phyloP scores from a whole-genome alignment of 2,797 vertebrate genomes.

The Eupleurogrammus muticus region DNA sequence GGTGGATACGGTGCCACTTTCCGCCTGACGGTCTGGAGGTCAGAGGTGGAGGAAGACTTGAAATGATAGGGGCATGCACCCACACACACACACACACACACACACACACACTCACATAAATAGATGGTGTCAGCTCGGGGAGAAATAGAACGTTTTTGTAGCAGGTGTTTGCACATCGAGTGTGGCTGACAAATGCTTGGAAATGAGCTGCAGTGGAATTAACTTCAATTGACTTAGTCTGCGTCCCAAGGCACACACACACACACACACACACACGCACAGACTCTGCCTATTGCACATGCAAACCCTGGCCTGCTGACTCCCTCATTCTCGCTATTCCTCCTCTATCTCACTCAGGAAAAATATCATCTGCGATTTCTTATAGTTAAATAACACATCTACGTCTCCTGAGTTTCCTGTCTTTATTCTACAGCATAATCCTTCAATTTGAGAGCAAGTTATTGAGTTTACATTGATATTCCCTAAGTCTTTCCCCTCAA shows the following conservation, averaged over 20 bases:
- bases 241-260: slow-evolving; percentile 48
- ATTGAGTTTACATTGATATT: no score
- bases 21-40: slow-evolving; percentile 48
- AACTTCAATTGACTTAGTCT: slow-evolving; percentile 57
- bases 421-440: not conserved
- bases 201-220: slow-evolving; percentile 63
- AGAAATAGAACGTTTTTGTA: slow-evolving; percentile 18
- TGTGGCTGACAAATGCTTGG: slow-evolving; percentile 43
- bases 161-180: slow-evolving; percentile 45
- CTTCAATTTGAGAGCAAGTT: no score
- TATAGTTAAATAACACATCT: slow-evolving; percentile 40
- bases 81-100: not conserved
- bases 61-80: not conserved
- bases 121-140: not conserved
- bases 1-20: slow-evolving; percentile 44
- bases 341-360: slow-evolving; percentile 19
- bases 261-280: slow-evolving; percentile 31
- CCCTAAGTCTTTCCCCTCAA: no score
- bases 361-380: slow-evolving; percentile 56
- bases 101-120: not conserved
- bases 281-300: not conserved
- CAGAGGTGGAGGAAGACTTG: slow-evolving; percentile 46
- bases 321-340: not conserved
- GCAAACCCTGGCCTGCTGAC: not conserved
- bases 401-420: slow-evolving; percentile 24